Evolutionary conservation across 2,888 invertebrate species (phyloP).

Genomic region (Cynaeus angustus): DNA sequence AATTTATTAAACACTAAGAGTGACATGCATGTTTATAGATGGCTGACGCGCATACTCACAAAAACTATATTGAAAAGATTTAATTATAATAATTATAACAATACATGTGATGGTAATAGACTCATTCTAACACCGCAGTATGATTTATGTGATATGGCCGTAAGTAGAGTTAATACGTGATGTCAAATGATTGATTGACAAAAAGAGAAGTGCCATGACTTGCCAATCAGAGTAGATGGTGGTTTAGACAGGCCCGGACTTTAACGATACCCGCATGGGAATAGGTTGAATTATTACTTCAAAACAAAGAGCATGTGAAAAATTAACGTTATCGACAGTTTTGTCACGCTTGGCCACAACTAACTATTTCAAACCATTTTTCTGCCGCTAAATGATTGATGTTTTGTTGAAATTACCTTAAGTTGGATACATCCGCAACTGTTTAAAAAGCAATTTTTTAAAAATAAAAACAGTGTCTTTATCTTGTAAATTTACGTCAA

Average conservation of each 20-base stretch:
- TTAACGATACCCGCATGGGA: slow-evolving; percentile 1
- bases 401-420: too few species aligned
- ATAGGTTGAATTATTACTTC: background rate
- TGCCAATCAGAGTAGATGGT: slow-evolving; percentile 53
- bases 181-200: slow-evolving; percentile 62
- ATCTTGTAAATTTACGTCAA: too few species aligned
- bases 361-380: too few species aligned
- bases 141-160: slow-evolving; percentile 49
- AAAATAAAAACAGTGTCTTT: too few species aligned
- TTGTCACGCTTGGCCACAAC: too few species aligned
- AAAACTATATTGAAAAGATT: slow-evolving; percentile 45
- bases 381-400: too few species aligned
- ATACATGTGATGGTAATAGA: slow-evolving; percentile 48
- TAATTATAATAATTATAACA: slow-evolving; percentile 52
- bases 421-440: too few species aligned
- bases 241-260: slow-evolving; percentile 39
- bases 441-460: too few species aligned
- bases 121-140: slow-evolving; percentile 42
- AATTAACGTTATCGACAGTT: background rate
- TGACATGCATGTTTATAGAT: slow-evolving; percentile 37
- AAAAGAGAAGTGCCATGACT: slow-evolving; percentile 61
- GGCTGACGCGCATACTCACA: slow-evolving; percentile 15
- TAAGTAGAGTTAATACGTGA: slow-evolving; percentile 56
- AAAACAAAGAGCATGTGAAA: background rate
- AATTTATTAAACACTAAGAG: slow-evolving; percentile 22